These are phyloP conservation scores for Bruchidius siliquastri DNA, from an alignment of 2,888 invertebrate genomes.

Conservation along the genomic window DNA sequence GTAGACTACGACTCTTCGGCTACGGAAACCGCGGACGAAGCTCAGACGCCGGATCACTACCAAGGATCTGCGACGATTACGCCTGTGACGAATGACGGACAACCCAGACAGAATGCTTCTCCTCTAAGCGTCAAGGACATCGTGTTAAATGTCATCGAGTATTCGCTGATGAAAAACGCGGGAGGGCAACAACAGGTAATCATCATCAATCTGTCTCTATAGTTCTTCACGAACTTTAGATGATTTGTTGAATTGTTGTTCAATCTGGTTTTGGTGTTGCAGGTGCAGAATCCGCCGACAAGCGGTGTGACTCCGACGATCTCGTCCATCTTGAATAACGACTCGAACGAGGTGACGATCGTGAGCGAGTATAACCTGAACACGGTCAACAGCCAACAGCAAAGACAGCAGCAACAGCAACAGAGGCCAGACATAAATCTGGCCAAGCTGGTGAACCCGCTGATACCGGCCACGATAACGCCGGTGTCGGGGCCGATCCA, in stretches of 20 bases:
- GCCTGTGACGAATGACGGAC: slow-evolving; percentile 42
- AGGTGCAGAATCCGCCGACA: slow-evolving; percentile 34
- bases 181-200: slow-evolving; percentile 44
- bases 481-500: slow-evolving; percentile 53
- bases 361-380: slow-evolving; percentile 51
- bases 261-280: slow-evolving; percentile 3
- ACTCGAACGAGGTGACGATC: slow-evolving; percentile 54
- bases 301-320: slow-evolving; percentile 54
- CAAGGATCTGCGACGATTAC: slow-evolving; percentile 47
- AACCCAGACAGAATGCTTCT: slow-evolving; percentile 47
- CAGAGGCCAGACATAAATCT: slow-evolving; percentile 39
- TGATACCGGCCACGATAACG: slow-evolving; percentile 65
- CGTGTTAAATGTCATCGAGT: slow-evolving; percentile 78
- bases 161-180: slow-evolving; percentile 66
- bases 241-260: no score
- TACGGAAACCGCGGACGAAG: slow-evolving; percentile 48
- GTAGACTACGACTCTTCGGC: slow-evolving; percentile 72
- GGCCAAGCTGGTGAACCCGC: slow-evolving; percentile 49
- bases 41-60: slow-evolving; percentile 50
- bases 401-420: slow-evolving; percentile 24
- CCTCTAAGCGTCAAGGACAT: slow-evolving; percentile 77
- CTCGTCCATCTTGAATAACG: slow-evolving; percentile 56
- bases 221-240: no score
- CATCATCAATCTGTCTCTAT: no score
- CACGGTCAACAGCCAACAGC: slow-evolving; percentile 27